phyloP scores from a whole-genome alignment of 2,113 vertebrate genomes.

The Phylloscopus trochiloides region DNA sequence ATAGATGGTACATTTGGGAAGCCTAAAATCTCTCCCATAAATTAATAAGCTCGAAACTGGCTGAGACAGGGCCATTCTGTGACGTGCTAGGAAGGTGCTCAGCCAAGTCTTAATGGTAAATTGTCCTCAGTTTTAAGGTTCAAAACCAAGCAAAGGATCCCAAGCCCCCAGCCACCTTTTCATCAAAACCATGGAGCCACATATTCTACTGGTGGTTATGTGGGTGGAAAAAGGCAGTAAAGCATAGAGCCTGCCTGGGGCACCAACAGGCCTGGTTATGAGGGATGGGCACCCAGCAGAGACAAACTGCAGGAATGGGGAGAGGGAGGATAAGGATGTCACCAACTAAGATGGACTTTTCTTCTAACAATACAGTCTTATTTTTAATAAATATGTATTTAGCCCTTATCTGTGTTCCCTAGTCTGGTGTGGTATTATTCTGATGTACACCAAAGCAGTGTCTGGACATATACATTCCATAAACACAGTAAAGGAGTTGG shows the following conservation, averaged over 20 bases:
- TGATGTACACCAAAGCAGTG: not conserved
- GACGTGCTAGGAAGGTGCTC: not conserved
- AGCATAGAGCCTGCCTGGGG: fast-evolving
- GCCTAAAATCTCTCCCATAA: not conserved
- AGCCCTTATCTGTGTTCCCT: not conserved
- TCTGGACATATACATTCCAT: not conserved
- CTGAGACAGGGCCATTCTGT: not conserved
- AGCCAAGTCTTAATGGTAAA: not conserved
- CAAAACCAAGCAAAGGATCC: not conserved
- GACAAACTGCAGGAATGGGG: not conserved
- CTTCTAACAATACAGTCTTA: not conserved
- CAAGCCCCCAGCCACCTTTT: not conserved
- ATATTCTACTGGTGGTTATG: not conserved
- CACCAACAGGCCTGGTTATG: not conserved
- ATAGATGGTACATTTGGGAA: not conserved
- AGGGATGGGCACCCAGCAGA: not conserved
- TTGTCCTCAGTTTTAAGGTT: not conserved
- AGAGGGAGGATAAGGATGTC: not conserved
- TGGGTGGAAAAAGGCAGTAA: not conserved
- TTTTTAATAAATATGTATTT: not conserved
- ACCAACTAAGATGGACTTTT: not conserved
- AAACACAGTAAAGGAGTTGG: not conserved
- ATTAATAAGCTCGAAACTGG: not conserved
- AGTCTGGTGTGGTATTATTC: not conserved
- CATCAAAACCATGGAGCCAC: not conserved